Evolutionary conservation across 1,140 invertebrate genomes (phyloP).

Genomic region (Drosophila obscura): DNA sequence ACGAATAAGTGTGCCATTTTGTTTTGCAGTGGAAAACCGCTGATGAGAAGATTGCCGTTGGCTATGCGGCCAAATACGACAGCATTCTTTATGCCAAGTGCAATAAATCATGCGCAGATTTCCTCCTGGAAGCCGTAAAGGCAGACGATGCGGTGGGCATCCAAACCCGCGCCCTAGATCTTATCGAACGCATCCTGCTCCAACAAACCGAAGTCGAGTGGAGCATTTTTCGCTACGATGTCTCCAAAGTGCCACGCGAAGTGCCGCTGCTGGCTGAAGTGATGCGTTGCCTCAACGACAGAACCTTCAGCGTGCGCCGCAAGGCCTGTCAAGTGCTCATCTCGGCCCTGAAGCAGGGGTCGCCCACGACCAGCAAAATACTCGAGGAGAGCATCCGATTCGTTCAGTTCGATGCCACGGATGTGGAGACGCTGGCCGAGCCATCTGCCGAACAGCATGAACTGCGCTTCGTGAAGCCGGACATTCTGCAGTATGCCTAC

Average conservation of each 20-base stretch:
- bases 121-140: conserved; percentile 53
- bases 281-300: conserved; percentile 64
- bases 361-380: conserved; percentile 70
- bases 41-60: conserved; percentile 71
- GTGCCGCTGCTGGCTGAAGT: conserved; percentile 64
- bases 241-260: conserved; percentile 75
- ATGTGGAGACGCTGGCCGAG: conserved; percentile 36
- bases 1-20: neutral
- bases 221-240: conserved; percentile 77
- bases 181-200: conserved; percentile 69
- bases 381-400: conserved; percentile 64
- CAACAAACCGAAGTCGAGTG: conserved; percentile 74
- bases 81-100: conserved; percentile 75
- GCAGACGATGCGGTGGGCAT: conserved; percentile 72
- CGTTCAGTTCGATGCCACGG: conserved; percentile 56
- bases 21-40: conserved; percentile 62
- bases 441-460: conserved; percentile 50
- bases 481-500: conserved; percentile 44
- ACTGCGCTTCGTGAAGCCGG: conserved; percentile 60
- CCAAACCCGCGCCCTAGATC: conserved; percentile 66
- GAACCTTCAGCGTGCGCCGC: conserved; percentile 69
- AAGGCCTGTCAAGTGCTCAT: conserved; percentile 74
- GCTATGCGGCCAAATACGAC: conserved; percentile 82
- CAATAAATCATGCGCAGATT: conserved; percentile 71
- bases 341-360: conserved; percentile 61